Base-by-base conservation (phyloP, 2,888 invertebrate genomes). In the Tridacna crocea region DNA sequence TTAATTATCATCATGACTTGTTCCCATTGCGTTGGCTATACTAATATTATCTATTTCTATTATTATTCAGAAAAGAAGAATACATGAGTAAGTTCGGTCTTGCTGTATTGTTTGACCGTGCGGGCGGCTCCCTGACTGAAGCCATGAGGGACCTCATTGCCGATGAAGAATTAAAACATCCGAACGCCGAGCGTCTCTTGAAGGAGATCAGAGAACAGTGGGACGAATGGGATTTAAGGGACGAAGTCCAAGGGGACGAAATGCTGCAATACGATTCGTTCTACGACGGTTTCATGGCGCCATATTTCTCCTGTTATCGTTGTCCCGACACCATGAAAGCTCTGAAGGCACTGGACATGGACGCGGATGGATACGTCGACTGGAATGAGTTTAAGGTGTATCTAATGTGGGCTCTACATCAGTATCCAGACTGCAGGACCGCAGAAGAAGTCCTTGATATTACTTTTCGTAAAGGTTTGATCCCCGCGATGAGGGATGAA, bases 21-120 rank as follows among this genome's bases (percentile, higher is more conserved):
- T n/a, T n/a, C n/a, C n/a, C n/a, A n/a, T n/a, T n/a, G n/a, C n/a
- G n/a, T n/a, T n/a, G n/a, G n/a, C n/a, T n/a, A n/a, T n/a, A n/a
- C n/a, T n/a, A n/a, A n/a, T n/a, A n/a, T n/a, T n/a, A n/a, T n/a
- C n/a, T n/a, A n/a, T n/a, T n/a, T n/a, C 8, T 36, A 36, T 36
- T 36, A 36, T 36, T 36, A 36, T 75, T 63, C 66, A 80, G 83
- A 74, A 83, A 80, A 65, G 83, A 83, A 68, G 83, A 83, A 48
- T 80, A 83, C 75, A 77, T 80, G 80, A 65, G 72, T 27, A 75
- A 61, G 46, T 66, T 77, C 17, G 80, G 80, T 2, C 61, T 81
- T 8, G 80, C 80, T 26, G 48, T 81, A 24, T 60, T 80, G 17
- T 80, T 76, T 51, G 80, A 74, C 68, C 65, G 80, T 17, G 47